Base-by-base conservation (phyloP, 2,113 vertebrate genomes). In the Corythornis vintsioides region DNA sequence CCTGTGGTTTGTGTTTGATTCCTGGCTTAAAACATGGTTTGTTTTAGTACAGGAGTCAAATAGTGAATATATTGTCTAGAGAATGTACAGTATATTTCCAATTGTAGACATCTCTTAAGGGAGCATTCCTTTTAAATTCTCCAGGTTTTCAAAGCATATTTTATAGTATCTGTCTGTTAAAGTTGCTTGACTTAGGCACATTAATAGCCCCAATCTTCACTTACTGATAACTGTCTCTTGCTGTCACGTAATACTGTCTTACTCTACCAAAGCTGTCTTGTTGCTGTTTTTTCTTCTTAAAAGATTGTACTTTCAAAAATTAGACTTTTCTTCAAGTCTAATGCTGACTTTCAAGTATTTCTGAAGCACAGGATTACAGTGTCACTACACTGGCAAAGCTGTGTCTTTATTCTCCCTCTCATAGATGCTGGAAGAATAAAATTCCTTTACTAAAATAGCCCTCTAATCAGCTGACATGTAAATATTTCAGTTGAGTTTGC, bases 401-500 rank as follows among this genome's bases (percentile, higher is more conserved):
- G 73, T 95, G 53, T 95, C 89, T 93, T 90, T 92, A 77, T 92
- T 94, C 80, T 92, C 86, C 84, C 73, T 83, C 70, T 94, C 93
- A 86, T 88, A 93, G 89, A 94, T 95, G 59, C 87, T 92, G 91
- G 86, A 95, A 74, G 93, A 89, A 77, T 94, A 94, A 69, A 77
- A 89, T 84, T 56, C 55, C 83, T 85, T 79, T 92, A 35, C 92
- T 87, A 88, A 89, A 76, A 63, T 89, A 94, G n/a, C 74, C 74
- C 33, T 92, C 83, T 95, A 89, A 95, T 85, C 59, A 89, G 83
- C 82, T 95, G 89, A 73, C 80, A 71, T 91, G 77, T 92, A 71
- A 90, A 91, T 94, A 89, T 52, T 59, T 53, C 95, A 99, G 99
- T 90, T 99, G 94, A 99, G 98, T 96, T 96, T 99, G 93, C 98